These are phyloP conservation scores for Copidosoma aretas DNA, from an alignment of 2,888 invertebrate genomes.

Conservation along the genomic window DNA sequence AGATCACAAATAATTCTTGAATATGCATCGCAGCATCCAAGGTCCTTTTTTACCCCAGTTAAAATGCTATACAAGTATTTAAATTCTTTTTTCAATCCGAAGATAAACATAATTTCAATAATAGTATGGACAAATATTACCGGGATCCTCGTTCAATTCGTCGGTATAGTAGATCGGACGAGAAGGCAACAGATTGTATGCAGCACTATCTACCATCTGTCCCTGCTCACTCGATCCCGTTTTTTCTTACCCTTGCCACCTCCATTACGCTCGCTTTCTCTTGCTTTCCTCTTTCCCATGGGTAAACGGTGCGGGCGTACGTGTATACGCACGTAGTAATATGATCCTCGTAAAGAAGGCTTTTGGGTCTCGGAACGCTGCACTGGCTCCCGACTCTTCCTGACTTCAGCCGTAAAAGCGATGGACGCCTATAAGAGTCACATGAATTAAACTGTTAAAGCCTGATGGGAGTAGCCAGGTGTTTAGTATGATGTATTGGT, in stretches of 20 bases:
- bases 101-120: too few species aligned
- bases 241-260: background rate
- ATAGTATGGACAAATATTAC: too few species aligned
- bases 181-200: background rate
- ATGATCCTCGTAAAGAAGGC: constrained; percentile 53
- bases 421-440: too few species aligned
- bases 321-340: constrained; percentile 47
- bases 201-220: constrained; percentile 58
- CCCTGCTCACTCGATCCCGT: constrained; percentile 43
- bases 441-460: too few species aligned
- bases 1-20: too few species aligned
- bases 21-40: too few species aligned
- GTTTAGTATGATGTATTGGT: too few species aligned
- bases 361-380: constrained; percentile 20
- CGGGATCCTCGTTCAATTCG: background rate
- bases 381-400: constrained; percentile 47
- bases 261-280: constrained; percentile 12
- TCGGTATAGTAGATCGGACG: constrained; percentile 4
- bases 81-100: too few species aligned
- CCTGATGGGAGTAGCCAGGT: too few species aligned
- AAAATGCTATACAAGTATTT: too few species aligned
- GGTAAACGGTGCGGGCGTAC: background rate
- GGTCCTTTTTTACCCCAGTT: too few species aligned
- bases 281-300: background rate
- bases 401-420: too few species aligned